phyloP scores from a whole-genome alignment of 1,140 invertebrate species.

The Calosoma granatense region DNA sequence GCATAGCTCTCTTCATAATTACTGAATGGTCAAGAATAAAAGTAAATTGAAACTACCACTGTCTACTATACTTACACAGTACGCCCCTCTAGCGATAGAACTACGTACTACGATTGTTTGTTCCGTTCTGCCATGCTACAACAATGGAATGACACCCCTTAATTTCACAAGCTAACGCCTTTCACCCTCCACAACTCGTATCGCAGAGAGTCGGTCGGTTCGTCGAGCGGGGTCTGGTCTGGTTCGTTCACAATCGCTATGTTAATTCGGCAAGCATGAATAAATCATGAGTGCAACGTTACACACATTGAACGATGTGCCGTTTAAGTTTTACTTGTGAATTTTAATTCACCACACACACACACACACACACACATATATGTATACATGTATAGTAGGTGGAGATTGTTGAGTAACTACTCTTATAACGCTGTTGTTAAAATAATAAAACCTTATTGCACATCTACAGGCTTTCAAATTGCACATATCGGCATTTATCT shows the following conservation, averaged over 20 bases:
- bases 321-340: background rate
- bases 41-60: too few species aligned
- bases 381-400: too few species aligned
- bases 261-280: constrained; percentile 6
- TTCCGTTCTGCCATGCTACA: background rate
- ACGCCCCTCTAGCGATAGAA: too few species aligned
- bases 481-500: too few species aligned
- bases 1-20: too few species aligned
- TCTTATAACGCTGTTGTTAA: too few species aligned
- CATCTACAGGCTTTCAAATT: too few species aligned
- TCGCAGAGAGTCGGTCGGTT: background rate
- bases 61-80: too few species aligned
- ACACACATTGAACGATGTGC: background rate
- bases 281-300: background rate
- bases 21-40: too few species aligned
- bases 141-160: constrained; percentile 2
- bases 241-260: constrained; percentile 7
- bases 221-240: background rate
- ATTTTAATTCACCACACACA: background rate
- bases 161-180: constrained; percentile 8
- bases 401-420: too few species aligned
- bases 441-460: too few species aligned
- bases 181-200: background rate
- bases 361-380: too few species aligned
- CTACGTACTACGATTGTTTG: constrained; percentile 1